Conservation (phyloP, 1,140 invertebrate genomes). For the Drosophila pseudoobscura region DNA sequence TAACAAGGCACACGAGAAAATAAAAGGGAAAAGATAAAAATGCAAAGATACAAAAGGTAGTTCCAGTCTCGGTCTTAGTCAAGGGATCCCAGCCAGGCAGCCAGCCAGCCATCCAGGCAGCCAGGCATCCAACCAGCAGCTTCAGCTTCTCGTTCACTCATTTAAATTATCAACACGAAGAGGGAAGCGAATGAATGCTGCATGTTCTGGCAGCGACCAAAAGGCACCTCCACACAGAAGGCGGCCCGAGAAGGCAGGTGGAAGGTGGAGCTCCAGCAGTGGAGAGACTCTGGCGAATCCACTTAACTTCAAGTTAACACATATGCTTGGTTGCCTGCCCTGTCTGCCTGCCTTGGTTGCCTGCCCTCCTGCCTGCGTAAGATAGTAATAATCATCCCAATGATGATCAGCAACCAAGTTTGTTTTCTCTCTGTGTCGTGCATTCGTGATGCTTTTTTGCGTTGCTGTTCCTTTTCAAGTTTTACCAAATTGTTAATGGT, state of each 20-base stretch:
- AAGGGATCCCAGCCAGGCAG: slow-evolving; percentile 18
- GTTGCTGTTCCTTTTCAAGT: slow-evolving; percentile 24
- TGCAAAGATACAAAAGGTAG: slow-evolving; percentile 34
- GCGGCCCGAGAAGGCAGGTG: no score
- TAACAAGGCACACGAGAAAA: slow-evolving; percentile 24
- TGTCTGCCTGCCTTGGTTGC: slow-evolving; percentile 1
- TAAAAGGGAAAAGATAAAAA: slow-evolving; percentile 53
- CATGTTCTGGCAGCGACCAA: slow-evolving; percentile 13
- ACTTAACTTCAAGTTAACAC: slow-evolving; percentile 78
- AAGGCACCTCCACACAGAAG: no score
- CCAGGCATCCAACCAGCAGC: slow-evolving; percentile 22
- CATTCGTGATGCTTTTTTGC: neutral
- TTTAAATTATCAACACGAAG: slow-evolving; percentile 64
- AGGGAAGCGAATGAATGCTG: slow-evolving; percentile 30
- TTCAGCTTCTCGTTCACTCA: slow-evolving; percentile 41
- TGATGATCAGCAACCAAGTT: slow-evolving; percentile 36
- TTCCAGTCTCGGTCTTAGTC: slow-evolving; percentile 1
- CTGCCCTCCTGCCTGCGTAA: slow-evolving; percentile 37
- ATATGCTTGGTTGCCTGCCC: slow-evolving; percentile 66
- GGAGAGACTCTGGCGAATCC: slow-evolving; percentile 58
- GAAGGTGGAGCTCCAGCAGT: neutral
- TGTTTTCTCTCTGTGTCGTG: neutral
- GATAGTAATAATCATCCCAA: slow-evolving; percentile 46
- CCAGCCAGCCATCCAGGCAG: slow-evolving; percentile 7
- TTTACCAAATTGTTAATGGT: slow-evolving; percentile 61